phyloP scores from a whole-genome alignment of 2,888 invertebrate genomes.

The Scotopteryx bipunctaria region DNA sequence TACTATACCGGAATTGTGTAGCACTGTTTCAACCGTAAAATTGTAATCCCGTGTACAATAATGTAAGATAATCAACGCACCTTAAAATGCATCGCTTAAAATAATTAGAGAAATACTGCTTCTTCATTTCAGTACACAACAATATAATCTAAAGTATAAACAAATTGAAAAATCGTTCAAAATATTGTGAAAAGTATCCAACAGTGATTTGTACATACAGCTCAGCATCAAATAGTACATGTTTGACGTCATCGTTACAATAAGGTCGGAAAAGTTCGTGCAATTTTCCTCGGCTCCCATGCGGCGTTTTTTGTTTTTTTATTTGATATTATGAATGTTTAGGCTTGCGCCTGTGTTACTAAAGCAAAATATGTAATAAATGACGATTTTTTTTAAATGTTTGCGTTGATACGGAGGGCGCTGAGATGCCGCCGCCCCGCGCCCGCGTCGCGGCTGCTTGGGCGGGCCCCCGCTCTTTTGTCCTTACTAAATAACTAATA shows the following conservation, averaged over 20 bases:
- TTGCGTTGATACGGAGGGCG: conserved; percentile 59
- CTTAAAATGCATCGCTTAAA: background rate
- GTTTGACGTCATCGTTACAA: conserved; percentile 35
- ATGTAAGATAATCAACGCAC: background rate
- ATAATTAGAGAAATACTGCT: conserved; percentile 1
- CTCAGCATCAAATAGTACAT: conserved; percentile 26
- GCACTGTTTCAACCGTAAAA: too few species aligned
- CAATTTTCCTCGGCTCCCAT: conserved; percentile 66
- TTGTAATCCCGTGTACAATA: too few species aligned
- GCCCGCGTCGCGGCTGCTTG: conserved; percentile 54
- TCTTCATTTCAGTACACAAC: conserved; percentile 4
- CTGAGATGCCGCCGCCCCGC: conserved; percentile 56
- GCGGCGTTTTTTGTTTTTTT: conserved; percentile 46
- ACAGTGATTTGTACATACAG: conserved; percentile 17
- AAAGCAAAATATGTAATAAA: conserved; percentile 51
- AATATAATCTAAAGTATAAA: conserved; percentile 1
- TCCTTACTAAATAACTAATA: conserved; percentile 23
- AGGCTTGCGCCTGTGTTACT: conserved; percentile 70
- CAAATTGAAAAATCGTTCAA: background rate
- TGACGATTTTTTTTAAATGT: conserved; percentile 57
- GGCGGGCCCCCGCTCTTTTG: conserved; percentile 56
- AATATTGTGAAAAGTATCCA: background rate
- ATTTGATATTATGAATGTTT: conserved; percentile 42
- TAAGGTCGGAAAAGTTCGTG: conserved; percentile 70
- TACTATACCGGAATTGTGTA: too few species aligned